phyloP scores from a whole-genome alignment of 2,888 invertebrate genomes.

The Sarcophaga subvicina region DNA sequence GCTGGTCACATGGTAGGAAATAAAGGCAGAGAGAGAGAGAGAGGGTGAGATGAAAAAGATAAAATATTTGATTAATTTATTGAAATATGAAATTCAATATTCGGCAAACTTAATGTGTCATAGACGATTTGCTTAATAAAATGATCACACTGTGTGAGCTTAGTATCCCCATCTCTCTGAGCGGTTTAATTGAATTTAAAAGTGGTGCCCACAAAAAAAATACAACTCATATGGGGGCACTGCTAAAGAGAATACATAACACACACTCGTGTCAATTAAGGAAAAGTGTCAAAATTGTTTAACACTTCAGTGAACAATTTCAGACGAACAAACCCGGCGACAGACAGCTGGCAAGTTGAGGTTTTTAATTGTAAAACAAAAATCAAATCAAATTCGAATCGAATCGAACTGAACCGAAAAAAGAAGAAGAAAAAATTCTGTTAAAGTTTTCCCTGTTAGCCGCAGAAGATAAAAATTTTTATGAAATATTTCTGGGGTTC shows the following conservation, averaged over 20 bases:
- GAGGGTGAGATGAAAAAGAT: no score
- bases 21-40: no score
- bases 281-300: constrained; percentile 71
- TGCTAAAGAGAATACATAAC: constrained; percentile 17
- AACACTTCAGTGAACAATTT: constrained; percentile 66
- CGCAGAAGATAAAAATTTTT: not conserved
- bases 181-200: constrained; percentile 12
- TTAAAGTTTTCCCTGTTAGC: not conserved
- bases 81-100: constrained; percentile 59
- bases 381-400: not conserved
- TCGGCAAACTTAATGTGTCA: constrained; percentile 61
- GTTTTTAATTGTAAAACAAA: constrained; percentile 53
- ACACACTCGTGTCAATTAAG: constrained; percentile 66
- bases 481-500: constrained; percentile 36
- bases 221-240: not conserved
- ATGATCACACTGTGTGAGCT: constrained; percentile 52
- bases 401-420: not conserved
- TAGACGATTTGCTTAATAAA: constrained; percentile 65
- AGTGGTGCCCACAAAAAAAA: constrained; percentile 5
- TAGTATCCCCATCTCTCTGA: constrained; percentile 10
- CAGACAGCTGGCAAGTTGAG: constrained; percentile 44
- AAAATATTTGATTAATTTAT: not conserved
- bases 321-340: constrained; percentile 1
- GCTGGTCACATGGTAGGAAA: constrained; percentile 26
- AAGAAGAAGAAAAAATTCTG: not conserved